Evolutionary conservation across 2,797 vertebrate species (phyloP).

Genomic region (Oryzias sinensis): DNA sequence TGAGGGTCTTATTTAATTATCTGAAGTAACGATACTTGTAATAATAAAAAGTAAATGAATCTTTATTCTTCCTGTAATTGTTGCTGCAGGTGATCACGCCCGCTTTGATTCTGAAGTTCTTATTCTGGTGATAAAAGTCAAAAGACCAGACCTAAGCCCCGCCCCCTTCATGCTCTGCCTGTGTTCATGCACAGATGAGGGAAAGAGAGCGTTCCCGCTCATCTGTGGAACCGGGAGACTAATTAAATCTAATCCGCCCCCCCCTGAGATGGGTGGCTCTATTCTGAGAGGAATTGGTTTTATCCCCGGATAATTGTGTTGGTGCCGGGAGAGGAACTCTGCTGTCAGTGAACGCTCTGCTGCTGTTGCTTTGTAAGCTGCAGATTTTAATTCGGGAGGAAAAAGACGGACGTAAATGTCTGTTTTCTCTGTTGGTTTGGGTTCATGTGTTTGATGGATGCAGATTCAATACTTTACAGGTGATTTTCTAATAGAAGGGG

Average conservation of each 20-base stretch:
- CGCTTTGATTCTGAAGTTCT: too few relatives aligned
- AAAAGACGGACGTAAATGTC: too few relatives aligned
- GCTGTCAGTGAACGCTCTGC: constrained; percentile 39
- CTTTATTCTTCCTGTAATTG: too few relatives aligned
- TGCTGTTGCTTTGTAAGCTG: constrained; percentile 45
- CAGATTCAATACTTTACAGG: too few relatives aligned
- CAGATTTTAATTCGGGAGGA: not conserved
- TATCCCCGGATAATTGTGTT: constrained; percentile 31
- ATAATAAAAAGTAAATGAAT: too few relatives aligned
- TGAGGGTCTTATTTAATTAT: too few relatives aligned
- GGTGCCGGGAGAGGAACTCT: constrained; percentile 29
- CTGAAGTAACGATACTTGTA: too few relatives aligned
- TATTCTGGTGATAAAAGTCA: too few relatives aligned
- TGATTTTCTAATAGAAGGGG: too few relatives aligned
- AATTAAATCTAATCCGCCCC: constrained; percentile 75
- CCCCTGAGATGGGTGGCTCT: constrained; percentile 37
- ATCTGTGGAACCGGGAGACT: constrained; percentile 35
- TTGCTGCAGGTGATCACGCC: too few relatives aligned
- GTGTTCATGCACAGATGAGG: not conserved
- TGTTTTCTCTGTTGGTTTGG: too few relatives aligned
- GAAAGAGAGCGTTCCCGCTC: constrained; percentile 9
- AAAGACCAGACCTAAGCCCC: not conserved
- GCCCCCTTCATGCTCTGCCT: constrained; percentile 7
- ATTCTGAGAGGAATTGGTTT: constrained; percentile 47
- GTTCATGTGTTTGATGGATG: too few relatives aligned